These are phyloP conservation scores for Eupithecia vulgata DNA, from an alignment of 2,888 invertebrate species.

Conservation along the genomic window DNA sequence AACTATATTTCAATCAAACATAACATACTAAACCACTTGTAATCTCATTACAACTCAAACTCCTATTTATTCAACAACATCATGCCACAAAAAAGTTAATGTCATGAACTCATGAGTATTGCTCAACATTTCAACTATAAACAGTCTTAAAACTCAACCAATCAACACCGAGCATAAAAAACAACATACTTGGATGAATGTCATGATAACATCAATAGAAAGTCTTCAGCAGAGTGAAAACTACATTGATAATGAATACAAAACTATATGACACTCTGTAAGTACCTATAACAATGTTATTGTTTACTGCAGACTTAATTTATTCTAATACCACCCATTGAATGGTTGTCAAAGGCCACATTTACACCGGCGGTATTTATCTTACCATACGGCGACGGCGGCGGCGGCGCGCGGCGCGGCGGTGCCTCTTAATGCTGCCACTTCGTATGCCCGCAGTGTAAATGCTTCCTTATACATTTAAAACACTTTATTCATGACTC, in stretches of 20 bases:
- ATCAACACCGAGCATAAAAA: slow-evolving; percentile 46
- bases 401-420: too few species aligned
- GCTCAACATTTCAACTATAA: slow-evolving; percentile 51
- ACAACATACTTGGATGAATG: slow-evolving; percentile 38
- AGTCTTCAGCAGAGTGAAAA: slow-evolving; percentile 73
- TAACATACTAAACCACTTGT: slow-evolving; percentile 28
- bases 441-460: not conserved
- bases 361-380: slow-evolving; percentile 10
- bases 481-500: too few species aligned
- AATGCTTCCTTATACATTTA: not conserved
- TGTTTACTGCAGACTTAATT: slow-evolving; percentile 26
- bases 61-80: not conserved
- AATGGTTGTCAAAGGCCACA: slow-evolving; percentile 5
- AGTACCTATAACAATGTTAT: slow-evolving; percentile 26
- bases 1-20: slow-evolving; percentile 45
- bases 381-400: not conserved
- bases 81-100: slow-evolving; percentile 13
- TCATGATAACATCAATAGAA: slow-evolving; percentile 60
- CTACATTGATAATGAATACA: slow-evolving; percentile 63
- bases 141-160: slow-evolving; percentile 56
- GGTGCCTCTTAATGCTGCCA: not conserved
- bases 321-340: slow-evolving; percentile 19
- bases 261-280: slow-evolving; percentile 39
- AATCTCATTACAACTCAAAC: slow-evolving; percentile 21
- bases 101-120: slow-evolving; percentile 52